Evolutionary conservation across 2,888 invertebrate genomes (phyloP), one percentile per base, ranked within the genome.

Genomic region (Blomia tropicalis): DNA sequence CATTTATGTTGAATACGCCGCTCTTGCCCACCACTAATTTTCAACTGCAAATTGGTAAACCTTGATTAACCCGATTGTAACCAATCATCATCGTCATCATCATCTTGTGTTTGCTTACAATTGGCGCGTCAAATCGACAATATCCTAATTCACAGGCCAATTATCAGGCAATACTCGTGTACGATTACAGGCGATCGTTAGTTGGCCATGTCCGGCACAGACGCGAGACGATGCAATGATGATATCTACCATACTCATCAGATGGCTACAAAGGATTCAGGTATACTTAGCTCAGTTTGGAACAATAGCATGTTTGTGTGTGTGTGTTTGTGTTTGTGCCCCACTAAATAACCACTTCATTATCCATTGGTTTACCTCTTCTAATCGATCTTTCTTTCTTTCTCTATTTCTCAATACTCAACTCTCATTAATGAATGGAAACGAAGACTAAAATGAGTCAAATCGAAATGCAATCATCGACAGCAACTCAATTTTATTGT

Each of bases 241-340:
- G 61, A 72, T 78, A 75, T 72, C 72, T 14, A 68, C 63, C 25
- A 65, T 74, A 29, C 70, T 77, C 30, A 68, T 75, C 41, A 83
- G 86, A 68, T 91, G 93, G 84, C 78, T 98, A 62, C 89, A 91
- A 74, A 80, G 91, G 58, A 79, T 95, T 65, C 89, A 95, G 73
- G 92, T 95, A 58, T 43, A 43, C 2, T 41, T n/a, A n/a, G n/a
- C n/a, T n/a, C 14, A 14, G 14, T 41, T 41, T 41, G 14, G 14
- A 41, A 14, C 41, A 41, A 41, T 41, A n/a, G 41, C 41, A 17
- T n/a, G n/a, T n/a, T n/a, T 14, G 14, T 41, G 41, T n/a, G n/a
- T 41, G n/a, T 41, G 14, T 41, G 41, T 41, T 41, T 41, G 41
- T n/a, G n/a, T n/a, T n/a, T n/a, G n/a, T n/a, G n/a, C n/a, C n/a